Conservation (phyloP, 2,113 vertebrate genomes). For the Pteropus alecto region DNA sequence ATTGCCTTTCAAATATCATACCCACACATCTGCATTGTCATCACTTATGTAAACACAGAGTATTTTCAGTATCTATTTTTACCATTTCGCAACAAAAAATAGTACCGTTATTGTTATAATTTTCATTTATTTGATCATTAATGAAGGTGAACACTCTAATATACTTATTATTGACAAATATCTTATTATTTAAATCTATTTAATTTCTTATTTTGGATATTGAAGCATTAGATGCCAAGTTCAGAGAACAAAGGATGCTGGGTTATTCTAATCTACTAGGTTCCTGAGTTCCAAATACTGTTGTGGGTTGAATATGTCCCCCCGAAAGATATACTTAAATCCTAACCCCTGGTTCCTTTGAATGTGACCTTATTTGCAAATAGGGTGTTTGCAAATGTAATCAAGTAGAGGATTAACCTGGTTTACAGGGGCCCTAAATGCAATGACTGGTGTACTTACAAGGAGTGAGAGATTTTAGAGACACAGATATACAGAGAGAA, state of each 20-base stretch:
- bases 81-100: not conserved
- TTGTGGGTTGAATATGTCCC: not conserved
- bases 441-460: not conserved
- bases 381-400: not conserved
- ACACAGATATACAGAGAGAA: not conserved
- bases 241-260: not conserved
- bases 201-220: not conserved
- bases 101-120: not conserved
- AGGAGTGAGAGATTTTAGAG: not conserved
- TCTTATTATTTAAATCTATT: not conserved
- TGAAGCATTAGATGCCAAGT: not conserved
- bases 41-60: not conserved
- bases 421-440: not conserved
- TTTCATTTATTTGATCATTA: not conserved
- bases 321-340: not conserved
- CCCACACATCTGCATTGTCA: not conserved
- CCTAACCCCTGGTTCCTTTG: not conserved
- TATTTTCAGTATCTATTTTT: not conserved
- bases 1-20: not conserved
- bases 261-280: not conserved
- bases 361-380: not conserved
- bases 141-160: not conserved
- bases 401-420: not conserved
- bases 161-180: slow-evolving; percentile 1
- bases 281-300: not conserved